Percentiles rank a stretch among this genome's conserved stretches.
Evolutionary conservation across 2,888 invertebrate species (phyloP).

Genomic region (Brachyopa scutellaris): DNA sequence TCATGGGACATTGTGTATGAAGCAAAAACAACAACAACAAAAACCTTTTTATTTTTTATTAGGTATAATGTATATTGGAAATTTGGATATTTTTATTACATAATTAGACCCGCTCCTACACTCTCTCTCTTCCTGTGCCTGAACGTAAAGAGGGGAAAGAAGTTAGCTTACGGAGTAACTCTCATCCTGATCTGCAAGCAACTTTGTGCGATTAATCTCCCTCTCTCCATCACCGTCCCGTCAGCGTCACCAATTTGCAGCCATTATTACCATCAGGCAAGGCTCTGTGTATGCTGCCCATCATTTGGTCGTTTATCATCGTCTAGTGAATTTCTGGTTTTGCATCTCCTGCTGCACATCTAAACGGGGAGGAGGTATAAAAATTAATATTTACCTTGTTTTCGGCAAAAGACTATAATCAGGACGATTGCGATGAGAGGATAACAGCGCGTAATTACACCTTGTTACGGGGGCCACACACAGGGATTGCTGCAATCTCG

Average conservation of each 20-base stretch:
- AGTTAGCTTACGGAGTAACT: conserved; percentile 53
- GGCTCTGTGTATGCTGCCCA: conserved; percentile 50
- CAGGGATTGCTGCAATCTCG: conserved; percentile 69
- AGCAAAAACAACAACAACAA: not conserved
- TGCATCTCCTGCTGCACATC: conserved; percentile 52
- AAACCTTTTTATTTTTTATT: conserved; percentile 36
- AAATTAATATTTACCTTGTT: conserved; percentile 81
- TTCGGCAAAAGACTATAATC: conserved; percentile 80
- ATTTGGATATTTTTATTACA: not conserved
- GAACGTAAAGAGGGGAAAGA: too few species aligned
- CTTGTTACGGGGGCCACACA: conserved; percentile 79
- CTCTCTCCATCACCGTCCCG: conserved; percentile 66
- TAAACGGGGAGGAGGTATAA: conserved; percentile 73
- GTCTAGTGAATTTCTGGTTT: conserved; percentile 74
- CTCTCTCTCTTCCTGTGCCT: not conserved
- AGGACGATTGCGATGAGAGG: conserved; percentile 79
- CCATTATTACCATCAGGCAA: conserved; percentile 58
- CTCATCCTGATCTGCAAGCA: too few species aligned
- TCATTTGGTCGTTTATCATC: conserved; percentile 72
- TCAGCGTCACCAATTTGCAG: conserved; percentile 71
- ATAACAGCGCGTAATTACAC: conserved; percentile 82
- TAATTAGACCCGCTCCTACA: conserved; percentile 16
- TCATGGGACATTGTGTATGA: conserved; percentile 3
- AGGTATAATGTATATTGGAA: not conserved
- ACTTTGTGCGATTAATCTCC: conserved; percentile 62